Conservation (phyloP, 2,888 invertebrate species). For the Pseudoips prasinana region DNA sequence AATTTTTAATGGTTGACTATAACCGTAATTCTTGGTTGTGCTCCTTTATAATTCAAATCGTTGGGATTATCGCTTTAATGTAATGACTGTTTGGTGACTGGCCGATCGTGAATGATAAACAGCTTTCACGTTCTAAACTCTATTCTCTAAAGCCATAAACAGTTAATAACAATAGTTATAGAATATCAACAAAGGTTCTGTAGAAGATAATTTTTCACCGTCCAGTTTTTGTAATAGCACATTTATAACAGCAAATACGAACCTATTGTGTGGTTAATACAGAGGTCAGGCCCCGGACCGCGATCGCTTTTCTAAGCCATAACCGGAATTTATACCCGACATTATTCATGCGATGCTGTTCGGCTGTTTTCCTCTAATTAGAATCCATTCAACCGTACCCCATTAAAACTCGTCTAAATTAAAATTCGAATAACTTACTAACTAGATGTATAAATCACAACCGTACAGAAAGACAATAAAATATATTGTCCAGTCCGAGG, state of each 20-base stretch:
- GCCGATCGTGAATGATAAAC: too few species aligned
- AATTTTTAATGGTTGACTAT: conserved; percentile 33
- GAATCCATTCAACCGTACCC: conserved; percentile 77
- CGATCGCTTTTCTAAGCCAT: conserved; percentile 64
- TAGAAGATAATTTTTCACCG: conserved; percentile 55
- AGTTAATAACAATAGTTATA: conserved; percentile 5
- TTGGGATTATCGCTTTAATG: too few species aligned
- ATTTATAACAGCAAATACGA: conserved; percentile 68
- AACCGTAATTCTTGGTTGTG: conserved; percentile 42
- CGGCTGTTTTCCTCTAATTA: conserved; percentile 80
- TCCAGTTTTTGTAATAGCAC: conserved; percentile 60
- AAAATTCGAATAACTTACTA: conserved; percentile 81
- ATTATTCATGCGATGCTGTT: conserved; percentile 68
- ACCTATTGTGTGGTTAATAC: conserved; percentile 54
- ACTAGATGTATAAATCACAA: conserved; percentile 78
- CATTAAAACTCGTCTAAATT: conserved; percentile 81
- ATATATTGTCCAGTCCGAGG: conserved; percentile 73
- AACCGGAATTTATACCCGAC: conserved; percentile 75
- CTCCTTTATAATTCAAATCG: too few species aligned
- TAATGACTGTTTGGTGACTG: too few species aligned
- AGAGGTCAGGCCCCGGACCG: conserved; percentile 46
- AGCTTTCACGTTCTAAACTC: too few species aligned
- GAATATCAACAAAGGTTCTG: conserved; percentile 39
- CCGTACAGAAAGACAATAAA: conserved; percentile 74
- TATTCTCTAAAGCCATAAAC: too few species aligned